Conservation (phyloP, 23 tunicate genomes). For the Clavelina lepadiformis region DNA sequence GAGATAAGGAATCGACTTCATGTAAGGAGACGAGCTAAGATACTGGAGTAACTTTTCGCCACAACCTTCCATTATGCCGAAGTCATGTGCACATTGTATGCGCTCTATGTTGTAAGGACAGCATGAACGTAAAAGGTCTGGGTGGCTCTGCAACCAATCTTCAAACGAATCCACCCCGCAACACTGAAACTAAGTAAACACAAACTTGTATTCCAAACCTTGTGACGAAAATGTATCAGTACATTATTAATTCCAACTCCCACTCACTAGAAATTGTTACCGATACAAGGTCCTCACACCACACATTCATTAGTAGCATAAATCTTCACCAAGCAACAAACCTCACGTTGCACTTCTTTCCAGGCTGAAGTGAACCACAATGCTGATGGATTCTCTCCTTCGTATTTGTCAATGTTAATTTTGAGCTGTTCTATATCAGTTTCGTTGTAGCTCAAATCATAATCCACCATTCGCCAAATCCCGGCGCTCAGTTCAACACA, state of each 20-base stretch:
- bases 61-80: constrained; percentile 20
- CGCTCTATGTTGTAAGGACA: neutral
- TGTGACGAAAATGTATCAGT: neutral
- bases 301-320: neutral
- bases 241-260: neutral
- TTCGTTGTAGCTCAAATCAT: constrained; percentile 20
- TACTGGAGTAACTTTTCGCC: constrained; percentile 33
- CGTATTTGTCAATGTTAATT: constrained; percentile 33
- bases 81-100: neutral
- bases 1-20: constrained; percentile 39
- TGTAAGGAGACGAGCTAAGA: constrained; percentile 28
- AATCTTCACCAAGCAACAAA: constrained; percentile 1
- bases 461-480: constrained; percentile 54
- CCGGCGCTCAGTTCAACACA: constrained; percentile 88
- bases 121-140: constrained; percentile 21
- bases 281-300: neutral
- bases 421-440: constrained; percentile 30
- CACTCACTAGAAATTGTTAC: neutral
- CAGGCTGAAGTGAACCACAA: constrained; percentile 61
- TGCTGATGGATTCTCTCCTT: neutral
- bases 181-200: constrained; percentile 46
- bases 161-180: constrained; percentile 55
- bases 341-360: constrained; percentile 54
- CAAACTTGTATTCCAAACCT: neutral
- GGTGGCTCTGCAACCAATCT: constrained; percentile 36